Conservation (phyloP, 2,113 vertebrate genomes). For the Podarcis cretensis region DNA sequence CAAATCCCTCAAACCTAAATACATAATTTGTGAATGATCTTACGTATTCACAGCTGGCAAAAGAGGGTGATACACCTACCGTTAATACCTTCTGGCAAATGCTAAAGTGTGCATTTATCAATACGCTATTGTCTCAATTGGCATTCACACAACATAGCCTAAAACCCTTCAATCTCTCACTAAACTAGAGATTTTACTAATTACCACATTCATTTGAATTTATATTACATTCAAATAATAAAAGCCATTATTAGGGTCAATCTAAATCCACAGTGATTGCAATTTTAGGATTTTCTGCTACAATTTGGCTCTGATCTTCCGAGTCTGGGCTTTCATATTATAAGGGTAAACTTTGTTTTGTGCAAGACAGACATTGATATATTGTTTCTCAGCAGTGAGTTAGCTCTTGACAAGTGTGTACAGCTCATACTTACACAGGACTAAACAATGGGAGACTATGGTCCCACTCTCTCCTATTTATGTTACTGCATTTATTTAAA, state of each 20-base stretch:
- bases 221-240: slow-evolving; percentile 77
- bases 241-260: slow-evolving; percentile 76
- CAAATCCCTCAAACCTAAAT: slow-evolving; percentile 73
- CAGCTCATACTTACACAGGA: slow-evolving; percentile 8
- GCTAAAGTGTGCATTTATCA: slow-evolving; percentile 69
- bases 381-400: slow-evolving; percentile 44
- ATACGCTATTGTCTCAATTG: slow-evolving; percentile 67
- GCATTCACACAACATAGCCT: slow-evolving; percentile 69
- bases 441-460: too few relatives aligned
- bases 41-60: slow-evolving; percentile 71
- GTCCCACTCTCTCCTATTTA: too few relatives aligned
- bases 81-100: slow-evolving; percentile 72
- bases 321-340: slow-evolving; percentile 64
- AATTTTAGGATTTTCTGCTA: slow-evolving; percentile 71
- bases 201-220: slow-evolving; percentile 73
- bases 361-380: slow-evolving; percentile 48
- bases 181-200: slow-evolving; percentile 73
- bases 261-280: slow-evolving; percentile 69
- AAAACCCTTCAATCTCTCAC: slow-evolving; percentile 66
- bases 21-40: slow-evolving; percentile 76
- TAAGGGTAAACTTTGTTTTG: slow-evolving; percentile 65
- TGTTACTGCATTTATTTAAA: too few relatives aligned
- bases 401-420: slow-evolving; percentile 52
- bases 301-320: slow-evolving; percentile 61
- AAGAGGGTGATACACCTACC: slow-evolving; percentile 67